phyloP scores from a whole-genome alignment of 2,888 invertebrate genomes.

The Cerastis rubricosa region DNA sequence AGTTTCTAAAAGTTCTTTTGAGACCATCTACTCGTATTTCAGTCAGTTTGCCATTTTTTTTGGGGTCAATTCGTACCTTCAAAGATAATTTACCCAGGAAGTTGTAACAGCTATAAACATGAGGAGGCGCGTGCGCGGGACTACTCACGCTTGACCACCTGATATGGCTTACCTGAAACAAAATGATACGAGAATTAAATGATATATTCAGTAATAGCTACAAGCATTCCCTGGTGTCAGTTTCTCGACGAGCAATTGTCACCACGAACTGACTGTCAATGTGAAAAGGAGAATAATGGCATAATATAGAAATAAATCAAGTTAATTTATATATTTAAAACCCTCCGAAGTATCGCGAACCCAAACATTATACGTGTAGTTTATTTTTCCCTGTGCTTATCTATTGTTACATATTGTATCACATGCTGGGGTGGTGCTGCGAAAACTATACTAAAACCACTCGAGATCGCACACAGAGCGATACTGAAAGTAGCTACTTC shows the following conservation, averaged over 20 bases:
- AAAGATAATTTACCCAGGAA: slow-evolving; percentile 25
- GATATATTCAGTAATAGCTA: background rate
- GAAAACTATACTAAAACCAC: too few relatives aligned
- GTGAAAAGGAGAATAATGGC: background rate
- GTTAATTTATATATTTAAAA: too few relatives aligned
- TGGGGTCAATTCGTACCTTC: background rate
- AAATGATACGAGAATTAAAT: slow-evolving; percentile 20
- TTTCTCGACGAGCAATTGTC: background rate
- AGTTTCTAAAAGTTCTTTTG: background rate
- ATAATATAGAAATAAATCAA: too few relatives aligned
- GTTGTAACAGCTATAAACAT: slow-evolving; percentile 25
- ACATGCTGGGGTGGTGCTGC: too few relatives aligned
- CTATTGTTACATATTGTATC: too few relatives aligned
- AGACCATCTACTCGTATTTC: background rate
- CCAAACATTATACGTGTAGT: too few relatives aligned
- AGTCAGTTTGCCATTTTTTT: background rate
- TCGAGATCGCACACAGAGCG: too few relatives aligned
- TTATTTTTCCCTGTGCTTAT: too few relatives aligned
- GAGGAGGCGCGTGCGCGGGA: slow-evolving; percentile 34
- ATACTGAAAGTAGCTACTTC: too few relatives aligned
- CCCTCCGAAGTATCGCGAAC: too few relatives aligned
- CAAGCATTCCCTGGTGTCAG: too few relatives aligned
- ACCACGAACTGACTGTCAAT: background rate
- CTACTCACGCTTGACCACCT: slow-evolving; percentile 7
- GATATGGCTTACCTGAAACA: slow-evolving; percentile 56